Evolutionary conservation across 2,113 vertebrate genomes (phyloP), one percentile per base, ranked within the genome.

Genomic region (Baryphthengus martii): DNA sequence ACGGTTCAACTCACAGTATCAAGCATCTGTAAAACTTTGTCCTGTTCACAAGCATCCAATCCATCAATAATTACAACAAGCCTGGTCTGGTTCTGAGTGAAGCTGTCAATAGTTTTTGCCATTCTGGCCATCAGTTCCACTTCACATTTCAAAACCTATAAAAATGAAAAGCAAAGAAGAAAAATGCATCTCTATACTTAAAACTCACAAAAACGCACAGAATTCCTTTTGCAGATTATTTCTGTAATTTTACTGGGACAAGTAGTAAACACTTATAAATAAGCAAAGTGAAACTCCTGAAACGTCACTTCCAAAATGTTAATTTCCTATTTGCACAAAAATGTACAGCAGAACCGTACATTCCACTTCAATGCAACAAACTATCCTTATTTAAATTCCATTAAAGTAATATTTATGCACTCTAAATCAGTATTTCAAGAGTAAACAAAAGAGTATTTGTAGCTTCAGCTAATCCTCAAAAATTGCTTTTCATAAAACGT

Each of bases 91-190:
- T 99, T 99, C 98, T 99, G 99, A 73, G 99, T 99, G 92, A 99
- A 99, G 75, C 99, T 98, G 70, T 99, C 99, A 23, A 99, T 99
- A 45, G 99, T 99, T 97, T 99, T 99, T 39, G 99, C 99, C 99
- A 99, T 99, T 98, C 97, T 99, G 89, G 99, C 99, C 99, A 99
- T 99, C 68, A 99, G 93, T 74, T 99, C 99, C 78, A 99, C 99
- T 97, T 99, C 99, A 74, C 99, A 99, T 93, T 99, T 99, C 61
- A 99, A 97, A 96, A 99, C 99, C 99, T 99, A 78, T 5, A 52
- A 65, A 58, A 86, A 71, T 3, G 1, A 85, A 83, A 58, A 61
- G 29, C 18, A 20, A 68, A 66, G n/a, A 62, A 67, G 4, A 17
- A 73, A 42, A 85, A 73, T 13, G 24, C 23, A 88, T 6, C 4